phyloP scores from a whole-genome alignment of 2,888 invertebrate genomes.

The Halictus quadricinctus region DNA sequence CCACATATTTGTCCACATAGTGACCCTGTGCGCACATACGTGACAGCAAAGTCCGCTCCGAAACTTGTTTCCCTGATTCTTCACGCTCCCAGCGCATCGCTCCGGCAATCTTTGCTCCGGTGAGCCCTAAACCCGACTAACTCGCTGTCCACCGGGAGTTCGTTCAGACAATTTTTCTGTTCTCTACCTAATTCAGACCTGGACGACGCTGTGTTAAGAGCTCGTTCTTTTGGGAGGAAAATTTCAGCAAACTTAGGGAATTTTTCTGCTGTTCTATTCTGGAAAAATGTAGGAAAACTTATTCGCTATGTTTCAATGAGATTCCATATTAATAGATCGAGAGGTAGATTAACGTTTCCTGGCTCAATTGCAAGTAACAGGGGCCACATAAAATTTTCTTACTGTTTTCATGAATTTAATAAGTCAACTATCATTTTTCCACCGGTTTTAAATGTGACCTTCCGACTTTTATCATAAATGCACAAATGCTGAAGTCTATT shows the following conservation, averaged over 20 bases:
- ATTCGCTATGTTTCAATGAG: background rate
- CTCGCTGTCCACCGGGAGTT: background rate
- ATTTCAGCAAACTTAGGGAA: background rate
- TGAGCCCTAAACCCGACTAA: background rate
- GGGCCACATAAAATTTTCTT: too few relatives aligned
- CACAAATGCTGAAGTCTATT: too few relatives aligned
- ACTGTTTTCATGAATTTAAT: too few relatives aligned
- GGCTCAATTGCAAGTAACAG: too few relatives aligned
- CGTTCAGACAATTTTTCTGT: background rate
- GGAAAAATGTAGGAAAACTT: background rate
- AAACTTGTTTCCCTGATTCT: constrained; percentile 47
- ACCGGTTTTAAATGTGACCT: too few relatives aligned
- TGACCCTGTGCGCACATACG: constrained; percentile 46
- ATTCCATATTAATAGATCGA: background rate
- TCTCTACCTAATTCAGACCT: background rate
- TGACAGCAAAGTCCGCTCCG: constrained; percentile 52
- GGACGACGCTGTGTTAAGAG: background rate
- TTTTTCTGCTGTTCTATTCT: background rate
- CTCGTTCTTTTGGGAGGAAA: background rate
- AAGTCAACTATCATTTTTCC: too few relatives aligned
- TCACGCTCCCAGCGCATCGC: constrained; percentile 3
- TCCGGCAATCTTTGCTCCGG: background rate
- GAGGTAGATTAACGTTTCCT: too few relatives aligned
- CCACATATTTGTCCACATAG: constrained; percentile 53
- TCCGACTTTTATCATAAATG: too few relatives aligned